These are phyloP conservation scores for Xiphorhynchus erythropygius DNA, from an alignment of 2,797 vertebrate genomes.

Conservation along the genomic window DNA sequence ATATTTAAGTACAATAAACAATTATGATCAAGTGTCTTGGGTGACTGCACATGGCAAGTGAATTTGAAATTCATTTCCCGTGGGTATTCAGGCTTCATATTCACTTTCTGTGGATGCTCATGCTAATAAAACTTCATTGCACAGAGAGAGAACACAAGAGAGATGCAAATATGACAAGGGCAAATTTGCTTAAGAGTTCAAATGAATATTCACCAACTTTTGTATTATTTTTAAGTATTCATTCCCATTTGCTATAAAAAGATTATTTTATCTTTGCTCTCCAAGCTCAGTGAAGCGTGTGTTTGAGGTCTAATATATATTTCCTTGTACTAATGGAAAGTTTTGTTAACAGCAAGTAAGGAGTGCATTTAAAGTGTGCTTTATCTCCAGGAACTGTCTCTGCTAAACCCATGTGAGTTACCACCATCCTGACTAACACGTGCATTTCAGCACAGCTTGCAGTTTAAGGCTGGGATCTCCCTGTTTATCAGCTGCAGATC, in stretches of 20 bases:
- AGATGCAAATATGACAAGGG: slow-evolving; percentile 57
- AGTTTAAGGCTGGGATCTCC: neutral
- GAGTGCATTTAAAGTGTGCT: neutral
- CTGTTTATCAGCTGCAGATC: neutral
- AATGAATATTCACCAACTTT: slow-evolving; percentile 58
- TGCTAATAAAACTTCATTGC: slow-evolving; percentile 53
- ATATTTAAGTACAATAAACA: slow-evolving; percentile 67
- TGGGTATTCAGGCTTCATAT: slow-evolving; percentile 35
- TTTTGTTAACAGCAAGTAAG: neutral
- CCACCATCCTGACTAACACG: neutral
- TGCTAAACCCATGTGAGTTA: neutral
- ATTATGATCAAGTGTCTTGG: slow-evolving; percentile 60
- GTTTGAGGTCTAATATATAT: neutral
- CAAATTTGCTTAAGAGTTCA: slow-evolving; percentile 53
- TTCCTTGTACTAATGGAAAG: neutral
- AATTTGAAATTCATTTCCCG: slow-evolving; percentile 57
- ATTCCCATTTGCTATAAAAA: slow-evolving; percentile 7
- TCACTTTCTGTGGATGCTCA: slow-evolving; percentile 34
- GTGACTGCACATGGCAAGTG: slow-evolving; percentile 50
- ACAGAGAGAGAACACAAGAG: slow-evolving; percentile 14
- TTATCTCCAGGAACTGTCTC: neutral
- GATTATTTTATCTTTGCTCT: slow-evolving; percentile 19
- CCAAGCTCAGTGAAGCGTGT: neutral
- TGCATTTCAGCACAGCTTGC: neutral
- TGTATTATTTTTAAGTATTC: slow-evolving; percentile 40